These are phyloP conservation scores for Erebia ligea DNA, from an alignment of 2,888 invertebrate species.

Conservation along the genomic window DNA sequence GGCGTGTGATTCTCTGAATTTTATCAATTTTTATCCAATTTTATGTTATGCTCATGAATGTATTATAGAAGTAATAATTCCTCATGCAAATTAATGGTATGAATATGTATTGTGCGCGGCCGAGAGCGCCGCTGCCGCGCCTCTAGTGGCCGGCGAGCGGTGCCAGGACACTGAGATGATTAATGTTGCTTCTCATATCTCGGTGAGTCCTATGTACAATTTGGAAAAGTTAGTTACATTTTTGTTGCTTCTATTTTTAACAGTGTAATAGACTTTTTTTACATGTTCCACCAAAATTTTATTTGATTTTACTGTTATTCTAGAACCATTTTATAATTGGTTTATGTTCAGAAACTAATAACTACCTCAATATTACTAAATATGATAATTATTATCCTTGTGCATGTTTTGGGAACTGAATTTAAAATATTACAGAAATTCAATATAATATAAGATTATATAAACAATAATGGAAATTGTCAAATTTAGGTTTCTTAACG, in stretches of 20 bases:
- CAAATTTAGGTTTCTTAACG: slow-evolving; percentile 82
- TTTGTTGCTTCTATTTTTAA: slow-evolving; percentile 46
- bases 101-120: slow-evolving; percentile 25
- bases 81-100: slow-evolving; percentile 30
- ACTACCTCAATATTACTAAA: slow-evolving; percentile 84
- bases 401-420: slow-evolving; percentile 81
- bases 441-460: slow-evolving; percentile 79
- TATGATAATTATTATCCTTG: slow-evolving; percentile 82
- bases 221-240: slow-evolving; percentile 58
- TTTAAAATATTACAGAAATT: slow-evolving; percentile 68
- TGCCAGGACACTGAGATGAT: slow-evolving; percentile 53
- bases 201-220: slow-evolving; percentile 58
- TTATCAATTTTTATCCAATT: slow-evolving; percentile 55
- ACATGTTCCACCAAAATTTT: slow-evolving; percentile 63
- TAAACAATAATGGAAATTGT: slow-evolving; percentile 78
- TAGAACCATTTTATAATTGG: slow-evolving; percentile 79
- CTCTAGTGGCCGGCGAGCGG: slow-evolving; percentile 27
- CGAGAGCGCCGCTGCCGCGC: slow-evolving; percentile 34
- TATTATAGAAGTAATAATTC: slow-evolving; percentile 33
- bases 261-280: slow-evolving; percentile 57
- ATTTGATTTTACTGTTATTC: slow-evolving; percentile 74
- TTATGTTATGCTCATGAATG: slow-evolving; percentile 45
- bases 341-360: slow-evolving; percentile 83
- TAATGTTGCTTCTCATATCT: slow-evolving; percentile 46
- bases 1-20: slow-evolving; percentile 68